A percentile compares a stretch with the other conserved stretches of the same genome.
Evolutionary conservation across 37 sponge, comb jelly and placozoan species (phyloP).

Genomic region (Haliclona indistincta): DNA sequence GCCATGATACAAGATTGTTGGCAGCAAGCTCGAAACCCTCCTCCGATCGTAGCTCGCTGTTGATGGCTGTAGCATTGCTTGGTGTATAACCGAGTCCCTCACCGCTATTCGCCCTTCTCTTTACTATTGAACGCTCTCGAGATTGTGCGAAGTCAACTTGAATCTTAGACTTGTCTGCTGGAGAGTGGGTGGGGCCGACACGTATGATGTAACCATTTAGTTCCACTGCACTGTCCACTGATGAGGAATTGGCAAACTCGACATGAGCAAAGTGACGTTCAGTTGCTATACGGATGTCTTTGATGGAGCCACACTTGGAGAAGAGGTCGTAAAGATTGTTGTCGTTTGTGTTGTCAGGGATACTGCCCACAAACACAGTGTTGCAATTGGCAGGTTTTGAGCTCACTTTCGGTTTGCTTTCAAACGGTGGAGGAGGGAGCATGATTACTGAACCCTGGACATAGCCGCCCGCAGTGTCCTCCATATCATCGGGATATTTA

Average conservation of each 20-base stretch:
- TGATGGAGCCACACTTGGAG: conserved; percentile 53
- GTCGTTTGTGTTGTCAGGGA: conserved; percentile 57
- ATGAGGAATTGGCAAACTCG: conserved; percentile 34
- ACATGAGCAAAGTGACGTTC: conserved; percentile 63
- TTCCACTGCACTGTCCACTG: conserved; percentile 56
- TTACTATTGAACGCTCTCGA: conserved; percentile 8
- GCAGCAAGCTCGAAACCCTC: conserved; percentile 44
- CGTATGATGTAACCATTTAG: conserved; percentile 29
- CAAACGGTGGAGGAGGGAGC: conserved; percentile 29
- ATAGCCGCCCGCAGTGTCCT: background rate
- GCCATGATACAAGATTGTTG: conserved; percentile 59
- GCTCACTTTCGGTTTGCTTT: conserved; percentile 27
- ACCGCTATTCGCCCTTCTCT: background rate
- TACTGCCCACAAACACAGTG: conserved; percentile 70
- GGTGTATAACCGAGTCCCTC: conserved; percentile 37
- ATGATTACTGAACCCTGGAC: conserved; percentile 40
- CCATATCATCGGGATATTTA: background rate
- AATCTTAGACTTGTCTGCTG: conserved; percentile 30
- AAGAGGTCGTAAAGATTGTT: conserved; percentile 67
- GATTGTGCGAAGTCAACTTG: conserved; percentile 71
- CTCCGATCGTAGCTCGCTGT: conserved; percentile 48
- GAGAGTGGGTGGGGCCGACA: conserved; percentile 37
- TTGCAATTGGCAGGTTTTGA: conserved; percentile 42
- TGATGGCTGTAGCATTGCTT: conserved; percentile 18
- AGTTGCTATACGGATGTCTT: conserved; percentile 46